Evolutionary conservation across 2,888 invertebrate genomes (phyloP), one percentile per base, ranked within the genome.

Genomic region (Sceliomorpha sp.): DNA sequence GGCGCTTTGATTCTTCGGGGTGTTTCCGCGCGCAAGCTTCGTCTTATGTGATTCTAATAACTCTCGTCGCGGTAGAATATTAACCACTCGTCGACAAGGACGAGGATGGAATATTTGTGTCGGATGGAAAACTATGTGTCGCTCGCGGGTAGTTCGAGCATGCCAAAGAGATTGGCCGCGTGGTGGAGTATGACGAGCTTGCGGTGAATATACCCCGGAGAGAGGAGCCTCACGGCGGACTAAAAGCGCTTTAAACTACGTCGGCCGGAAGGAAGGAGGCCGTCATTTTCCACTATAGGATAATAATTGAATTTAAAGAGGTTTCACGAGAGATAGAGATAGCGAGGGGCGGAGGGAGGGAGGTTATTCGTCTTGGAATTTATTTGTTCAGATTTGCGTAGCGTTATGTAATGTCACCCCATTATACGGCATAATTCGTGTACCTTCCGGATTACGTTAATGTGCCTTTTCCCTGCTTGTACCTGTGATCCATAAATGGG

Each of bases 71-170:
- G 34, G 29, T 29, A 67, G 78, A 75, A 81, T 79, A 79, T 82
- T 77, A 77, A 76, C 77, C 75, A 75, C 58, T 69, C 70, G 63
- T 60, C 75, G 76, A 78, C 78, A 78, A 76, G 78, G 76, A 77
- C 42, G 78, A 76, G 78, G 76, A 77, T 44, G 74, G 82, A 81
- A 84, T 84, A 82, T 84, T 84, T 81, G 81, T 81, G n/a, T n/a
- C n/a, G n/a, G n/a, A n/a, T n/a, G n/a, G n/a, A 82, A 85, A 85
- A 85, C 83, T 84, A 84, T 85, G 84, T 82, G 76, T 78, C 59
- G 75, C 80, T 76, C 74, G 73, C 78, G 78, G 74, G 70, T 64
- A 74, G 76, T 73, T 60, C 69, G 70, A 73, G 76, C 72, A 75
- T 76, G 74, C 76, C 78, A 75, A 75, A 75, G 79, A 66, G 68